A percentile compares a stretch with the other conserved stretches of the same genome.
phyloP scores from a whole-genome alignment of 2,113 vertebrate species.

The Sapayoa aenigma region DNA sequence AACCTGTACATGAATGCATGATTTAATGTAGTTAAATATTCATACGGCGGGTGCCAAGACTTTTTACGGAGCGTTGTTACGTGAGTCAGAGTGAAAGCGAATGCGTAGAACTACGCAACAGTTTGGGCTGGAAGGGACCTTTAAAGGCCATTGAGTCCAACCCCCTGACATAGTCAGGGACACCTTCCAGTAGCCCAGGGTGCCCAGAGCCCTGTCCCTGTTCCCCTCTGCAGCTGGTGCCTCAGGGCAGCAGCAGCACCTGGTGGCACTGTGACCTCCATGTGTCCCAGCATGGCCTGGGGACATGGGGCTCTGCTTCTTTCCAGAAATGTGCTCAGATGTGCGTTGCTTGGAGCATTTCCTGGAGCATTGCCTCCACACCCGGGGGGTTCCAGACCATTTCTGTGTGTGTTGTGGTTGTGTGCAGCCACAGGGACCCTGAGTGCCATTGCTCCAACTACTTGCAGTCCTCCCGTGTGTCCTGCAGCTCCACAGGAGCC shows the following conservation, averaged over 20 bases:
- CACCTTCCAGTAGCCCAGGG: not conserved
- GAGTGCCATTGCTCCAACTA: fast-evolving
- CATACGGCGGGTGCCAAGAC: slow-evolving; percentile 13
- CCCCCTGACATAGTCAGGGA: not conserved
- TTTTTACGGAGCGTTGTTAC: not conserved
- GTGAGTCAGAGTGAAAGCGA: not conserved
- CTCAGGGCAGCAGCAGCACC: not conserved
- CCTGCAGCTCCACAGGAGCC: fast-evolving
- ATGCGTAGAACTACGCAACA: not conserved
- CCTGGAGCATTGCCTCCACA: not conserved
- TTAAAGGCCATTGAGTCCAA: not conserved
- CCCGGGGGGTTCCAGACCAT: fast-evolving
- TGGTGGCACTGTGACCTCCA: not conserved
- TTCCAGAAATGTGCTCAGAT: not conserved
- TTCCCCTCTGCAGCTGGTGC: not conserved
- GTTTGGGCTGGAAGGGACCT: not conserved
- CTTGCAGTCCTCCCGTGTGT: fast-evolving
- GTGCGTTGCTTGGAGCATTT: fast-evolving
- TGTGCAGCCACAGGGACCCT: not conserved
- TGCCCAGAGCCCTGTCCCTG: not conserved
- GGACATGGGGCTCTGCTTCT: not conserved
- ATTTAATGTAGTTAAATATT: not conserved
- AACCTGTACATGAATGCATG: slow-evolving; percentile 24
- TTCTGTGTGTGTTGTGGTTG: fast-evolving
- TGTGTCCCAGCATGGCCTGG: fast-evolving